These are phyloP conservation scores for Paraescarpia echinospica DNA, from an alignment of 1,140 invertebrate species.

Conservation along the genomic window DNA sequence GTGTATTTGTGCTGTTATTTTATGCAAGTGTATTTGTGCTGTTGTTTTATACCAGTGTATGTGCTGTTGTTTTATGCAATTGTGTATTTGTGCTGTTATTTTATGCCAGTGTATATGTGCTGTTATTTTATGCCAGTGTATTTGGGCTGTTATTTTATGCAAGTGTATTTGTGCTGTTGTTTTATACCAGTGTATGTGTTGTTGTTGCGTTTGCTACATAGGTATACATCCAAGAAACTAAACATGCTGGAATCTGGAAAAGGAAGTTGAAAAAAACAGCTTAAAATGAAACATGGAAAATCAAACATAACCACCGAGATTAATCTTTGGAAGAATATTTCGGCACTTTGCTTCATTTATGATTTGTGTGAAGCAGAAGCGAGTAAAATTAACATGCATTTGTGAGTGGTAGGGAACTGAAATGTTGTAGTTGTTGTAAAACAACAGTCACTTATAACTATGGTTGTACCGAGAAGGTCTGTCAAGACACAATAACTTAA, in stretches of 20 bases:
- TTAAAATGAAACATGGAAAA: too few species aligned
- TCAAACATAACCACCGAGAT: neutral
- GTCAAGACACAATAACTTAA: neutral
- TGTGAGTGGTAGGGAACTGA: neutral
- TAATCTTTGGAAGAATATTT: neutral
- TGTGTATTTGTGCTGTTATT: neutral
- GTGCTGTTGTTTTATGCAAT: neutral
- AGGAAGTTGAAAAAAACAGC: too few species aligned
- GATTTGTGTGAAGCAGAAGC: neutral
- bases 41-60: neutral
- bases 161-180: too few species aligned
- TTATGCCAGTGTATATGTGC: neutral
- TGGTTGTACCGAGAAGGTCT: neutral
- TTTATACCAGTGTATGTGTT: neutral
- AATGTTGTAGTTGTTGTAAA: neutral
- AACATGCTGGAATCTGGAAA: neutral
- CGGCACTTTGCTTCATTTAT: neutral
- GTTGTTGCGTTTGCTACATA: too few species aligned
- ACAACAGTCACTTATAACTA: neutral
- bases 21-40: too few species aligned
- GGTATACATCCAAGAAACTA: neutral
- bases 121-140: too few species aligned
- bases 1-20: too few species aligned
- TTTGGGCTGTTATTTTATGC: too few species aligned
- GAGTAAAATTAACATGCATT: neutral